phyloP scores from a whole-genome alignment of 2,888 invertebrate genomes.

The Stictocephala bisonia region DNA sequence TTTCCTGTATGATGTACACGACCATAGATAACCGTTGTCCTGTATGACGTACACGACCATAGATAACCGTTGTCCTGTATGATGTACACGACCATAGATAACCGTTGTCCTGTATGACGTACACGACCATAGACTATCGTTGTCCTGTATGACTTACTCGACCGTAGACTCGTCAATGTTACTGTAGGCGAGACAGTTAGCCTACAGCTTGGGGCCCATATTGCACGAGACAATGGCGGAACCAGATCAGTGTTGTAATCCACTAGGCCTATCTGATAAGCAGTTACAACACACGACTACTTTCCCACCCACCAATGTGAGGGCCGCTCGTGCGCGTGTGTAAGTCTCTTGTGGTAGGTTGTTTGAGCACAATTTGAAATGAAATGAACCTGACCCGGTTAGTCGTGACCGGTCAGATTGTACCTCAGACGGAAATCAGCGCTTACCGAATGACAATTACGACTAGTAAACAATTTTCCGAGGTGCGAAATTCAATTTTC shows the following conservation, averaged over 20 bases:
- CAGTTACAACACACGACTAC: conserved; percentile 12
- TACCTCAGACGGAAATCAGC: background rate
- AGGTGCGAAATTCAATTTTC: conserved; percentile 27
- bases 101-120: too few species aligned
- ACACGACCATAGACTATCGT: too few species aligned
- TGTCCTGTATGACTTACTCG: too few species aligned
- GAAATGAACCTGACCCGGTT: conserved; percentile 20
- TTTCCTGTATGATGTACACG: too few species aligned
- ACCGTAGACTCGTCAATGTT: too few species aligned
- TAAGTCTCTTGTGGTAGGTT: background rate
- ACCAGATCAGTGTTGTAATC: conserved; percentile 35
- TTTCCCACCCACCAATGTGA: background rate
- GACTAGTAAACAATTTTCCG: conserved; percentile 13
- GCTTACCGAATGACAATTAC: background rate
- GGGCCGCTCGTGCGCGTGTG: background rate
- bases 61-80: too few species aligned
- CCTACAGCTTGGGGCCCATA: conserved; percentile 27
- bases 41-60: too few species aligned
- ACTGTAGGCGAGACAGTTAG: background rate
- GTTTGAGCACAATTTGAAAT: conserved; percentile 30
- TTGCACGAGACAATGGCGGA: conserved; percentile 37
- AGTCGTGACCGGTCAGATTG: conserved; percentile 22
- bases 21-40: too few species aligned
- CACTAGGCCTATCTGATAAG: conserved; percentile 37
- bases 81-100: too few species aligned